These are phyloP conservation scores for Actinia tenebrosa DNA, from an alignment of 64 coral and sea anemone species.

Conservation along the genomic window DNA sequence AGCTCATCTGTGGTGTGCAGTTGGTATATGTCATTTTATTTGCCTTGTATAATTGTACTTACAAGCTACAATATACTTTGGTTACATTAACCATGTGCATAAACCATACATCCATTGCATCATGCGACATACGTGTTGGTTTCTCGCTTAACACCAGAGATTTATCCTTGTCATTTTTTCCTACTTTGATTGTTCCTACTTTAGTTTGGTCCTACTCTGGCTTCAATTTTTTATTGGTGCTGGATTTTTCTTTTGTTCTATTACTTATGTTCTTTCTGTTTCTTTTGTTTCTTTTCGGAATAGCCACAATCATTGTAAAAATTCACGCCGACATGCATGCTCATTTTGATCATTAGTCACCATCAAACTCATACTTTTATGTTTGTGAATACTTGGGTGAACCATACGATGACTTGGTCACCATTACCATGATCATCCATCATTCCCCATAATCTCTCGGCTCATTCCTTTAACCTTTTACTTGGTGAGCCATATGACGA, in stretches of 20 bases:
- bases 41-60: too few relatives aligned
- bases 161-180: too few relatives aligned
- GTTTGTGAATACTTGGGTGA: neutral
- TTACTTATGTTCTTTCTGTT: neutral
- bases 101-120: too few relatives aligned
- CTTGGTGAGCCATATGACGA: too few relatives aligned
- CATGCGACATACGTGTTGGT: too few relatives aligned
- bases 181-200: neutral
- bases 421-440: neutral
- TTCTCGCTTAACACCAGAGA: too few relatives aligned
- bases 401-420: neutral
- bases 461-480: neutral
- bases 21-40: too few relatives aligned
- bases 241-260: neutral
- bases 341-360: neutral
- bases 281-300: neutral
- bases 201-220: neutral
- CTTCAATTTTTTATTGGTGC: neutral
- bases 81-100: too few relatives aligned
- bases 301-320: neutral
- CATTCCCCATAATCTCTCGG: neutral
- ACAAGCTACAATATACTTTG: too few relatives aligned
- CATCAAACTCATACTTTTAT: neutral
- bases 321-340: too few relatives aligned
- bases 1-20: too few relatives aligned